Conservation (phyloP, 1,140 invertebrate genomes). For the Nasonia longicornis region DNA sequence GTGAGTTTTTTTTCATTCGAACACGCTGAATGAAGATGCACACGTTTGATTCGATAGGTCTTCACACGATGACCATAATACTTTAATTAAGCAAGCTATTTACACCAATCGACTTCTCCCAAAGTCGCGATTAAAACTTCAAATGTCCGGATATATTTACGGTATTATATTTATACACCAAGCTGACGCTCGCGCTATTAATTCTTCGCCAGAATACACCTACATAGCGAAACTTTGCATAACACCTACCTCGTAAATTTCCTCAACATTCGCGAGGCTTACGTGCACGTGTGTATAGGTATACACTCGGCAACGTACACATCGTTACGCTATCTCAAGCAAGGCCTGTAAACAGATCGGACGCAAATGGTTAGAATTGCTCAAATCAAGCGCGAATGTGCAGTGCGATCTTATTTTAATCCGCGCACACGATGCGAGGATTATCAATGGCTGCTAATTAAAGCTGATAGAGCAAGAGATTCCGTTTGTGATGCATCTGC, state of each 20-base stretch:
- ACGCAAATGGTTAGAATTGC: not conserved
- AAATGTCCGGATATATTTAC: too few species aligned
- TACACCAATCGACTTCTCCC: too few species aligned
- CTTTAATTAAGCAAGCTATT: too few species aligned
- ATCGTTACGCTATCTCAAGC: not conserved
- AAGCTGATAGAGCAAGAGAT: too few species aligned
- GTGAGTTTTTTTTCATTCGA: too few species aligned
- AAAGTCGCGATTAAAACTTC: too few species aligned
- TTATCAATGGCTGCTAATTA: slow-evolving; percentile 19
- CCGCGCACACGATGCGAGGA: not conserved
- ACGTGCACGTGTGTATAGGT: not conserved
- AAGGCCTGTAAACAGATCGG: not conserved
- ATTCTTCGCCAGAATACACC: not conserved
- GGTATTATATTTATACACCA: too few species aligned
- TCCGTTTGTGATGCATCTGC: too few species aligned
- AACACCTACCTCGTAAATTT: slow-evolving; percentile 24
- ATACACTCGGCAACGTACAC: not conserved
- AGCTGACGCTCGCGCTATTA: not conserved
- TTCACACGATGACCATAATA: not conserved
- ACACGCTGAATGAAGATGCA: too few species aligned
- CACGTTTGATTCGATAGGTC: not conserved
- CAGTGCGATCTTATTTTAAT: not conserved
- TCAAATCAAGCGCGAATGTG: not conserved
- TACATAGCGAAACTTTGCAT: slow-evolving; percentile 27
- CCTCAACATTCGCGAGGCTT: not conserved